Evolutionary conservation across 2,888 invertebrate species (phyloP).

Genomic region (Matsumyia berberina): DNA sequence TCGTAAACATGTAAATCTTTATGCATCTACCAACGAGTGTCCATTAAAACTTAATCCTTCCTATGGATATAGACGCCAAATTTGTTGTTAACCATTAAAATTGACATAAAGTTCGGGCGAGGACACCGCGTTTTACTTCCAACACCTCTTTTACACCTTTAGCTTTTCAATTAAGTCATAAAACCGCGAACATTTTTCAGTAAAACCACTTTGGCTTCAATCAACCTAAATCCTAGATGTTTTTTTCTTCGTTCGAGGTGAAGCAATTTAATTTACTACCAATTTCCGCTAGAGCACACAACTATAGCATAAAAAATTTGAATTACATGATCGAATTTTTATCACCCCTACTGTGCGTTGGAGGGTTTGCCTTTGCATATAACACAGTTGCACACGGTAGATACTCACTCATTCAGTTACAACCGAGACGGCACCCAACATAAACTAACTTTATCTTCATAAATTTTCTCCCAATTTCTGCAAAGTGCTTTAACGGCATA

Average conservation of each 20-base stretch:
- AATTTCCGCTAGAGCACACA: slow-evolving; percentile 30
- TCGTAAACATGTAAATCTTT: neutral
- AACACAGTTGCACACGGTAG: slow-evolving; percentile 10
- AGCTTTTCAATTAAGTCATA: slow-evolving; percentile 60
- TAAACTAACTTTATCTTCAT: slow-evolving; percentile 51
- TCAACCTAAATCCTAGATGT: slow-evolving; percentile 25
- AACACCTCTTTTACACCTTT: slow-evolving; percentile 30
- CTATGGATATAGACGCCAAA: slow-evolving; percentile 5
- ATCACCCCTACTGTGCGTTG: slow-evolving; percentile 29
- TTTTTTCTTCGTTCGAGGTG: neutral
- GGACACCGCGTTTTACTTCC: neutral
- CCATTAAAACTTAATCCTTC: slow-evolving; percentile 23
- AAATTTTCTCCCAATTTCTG: slow-evolving; percentile 34
- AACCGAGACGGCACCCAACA: slow-evolving; percentile 19
- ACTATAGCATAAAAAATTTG: slow-evolving; percentile 43
- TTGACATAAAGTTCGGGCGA: slow-evolving; percentile 42
- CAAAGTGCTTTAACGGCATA: slow-evolving; percentile 12
- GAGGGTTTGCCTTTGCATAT: neutral
- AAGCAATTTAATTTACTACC: slow-evolving; percentile 59
- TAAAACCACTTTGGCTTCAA: slow-evolving; percentile 34
- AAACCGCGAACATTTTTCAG: slow-evolving; percentile 55
- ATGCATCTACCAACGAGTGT: neutral
- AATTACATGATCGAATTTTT: slow-evolving; percentile 60
- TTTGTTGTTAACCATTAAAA: slow-evolving; percentile 18
- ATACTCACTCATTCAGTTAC: slow-evolving; percentile 2